Evolutionary conservation across 2,113 vertebrate species (phyloP), one percentile per base, ranked within the genome.

Genomic region (Copsychus sechellarum): DNA sequence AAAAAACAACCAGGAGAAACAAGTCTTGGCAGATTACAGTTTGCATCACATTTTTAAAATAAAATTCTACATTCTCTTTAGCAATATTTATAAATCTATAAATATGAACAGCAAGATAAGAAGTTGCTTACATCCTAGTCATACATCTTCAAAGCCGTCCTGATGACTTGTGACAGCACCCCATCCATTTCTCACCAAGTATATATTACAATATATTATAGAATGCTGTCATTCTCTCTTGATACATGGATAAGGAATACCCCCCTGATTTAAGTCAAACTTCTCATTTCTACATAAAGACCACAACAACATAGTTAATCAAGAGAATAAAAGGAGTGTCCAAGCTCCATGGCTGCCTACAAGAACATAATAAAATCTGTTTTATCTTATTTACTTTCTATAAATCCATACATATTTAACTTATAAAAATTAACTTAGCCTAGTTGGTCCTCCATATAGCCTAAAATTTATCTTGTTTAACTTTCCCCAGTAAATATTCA

Each of bases 151-250:
- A 96, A 92, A 91, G 82, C 54, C 22, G 11, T 77, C 91, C 77
- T 96, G 96, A 94, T 90, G 92, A 91, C 80, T 95, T 93, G 71
- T 93, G 92, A 96, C 87, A 96, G 82, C 72, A 95, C 36, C 38
- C 66, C 96, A 96, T 50, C 78, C 64, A 97, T 93, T 93, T 97
- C 96, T 96, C 92, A 97, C 57, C 83, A 85, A 76, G 58, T 90
- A 86, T 93, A 86, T 93, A 87, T 96, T 97, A 95, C 65, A 94
- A 77, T 97, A 83, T 87, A 93, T 92, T 94, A 71, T 11, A 96
- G 95, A 91, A 95, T 70, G 84, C 77, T 86, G 96, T 77, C 73
- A 92, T 65, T 97, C 90, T 60, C 15, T 92, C 73, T 84, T 95
- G 93, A 96, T 92, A 91, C 61, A 95, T 51, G 54, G 54, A 54